Evolutionary conservation across 1,140 invertebrate species (phyloP).

Genomic region (Drosophila baimaii): DNA sequence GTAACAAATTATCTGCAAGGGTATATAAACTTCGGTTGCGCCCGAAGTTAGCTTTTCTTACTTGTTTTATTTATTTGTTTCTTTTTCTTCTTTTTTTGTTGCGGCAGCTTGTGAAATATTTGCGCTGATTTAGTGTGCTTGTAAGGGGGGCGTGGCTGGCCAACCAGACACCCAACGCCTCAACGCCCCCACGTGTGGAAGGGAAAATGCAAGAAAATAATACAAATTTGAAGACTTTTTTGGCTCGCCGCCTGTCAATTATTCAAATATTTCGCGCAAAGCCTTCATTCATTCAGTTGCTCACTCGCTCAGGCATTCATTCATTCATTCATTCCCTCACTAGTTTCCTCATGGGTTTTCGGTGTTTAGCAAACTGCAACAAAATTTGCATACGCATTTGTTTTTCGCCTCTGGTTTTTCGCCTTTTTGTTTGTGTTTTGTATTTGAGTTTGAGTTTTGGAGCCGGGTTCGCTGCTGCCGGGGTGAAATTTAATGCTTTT

Average conservation of each 20-base stretch:
- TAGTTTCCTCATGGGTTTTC: slow-evolving; percentile 49
- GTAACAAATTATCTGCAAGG: no score
- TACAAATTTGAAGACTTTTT: slow-evolving; percentile 54
- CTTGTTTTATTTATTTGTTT: slow-evolving; percentile 8
- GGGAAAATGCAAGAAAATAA: slow-evolving; percentile 20
- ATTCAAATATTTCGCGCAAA: slow-evolving; percentile 61
- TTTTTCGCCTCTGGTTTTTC: slow-evolving; percentile 22
- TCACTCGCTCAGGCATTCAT: slow-evolving; percentile 32
- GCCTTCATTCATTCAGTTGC: slow-evolving; percentile 24
- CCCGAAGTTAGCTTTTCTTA: no score
- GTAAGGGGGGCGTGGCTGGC: not conserved
- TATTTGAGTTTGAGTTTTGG: slow-evolving; percentile 10
- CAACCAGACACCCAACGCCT: slow-evolving; percentile 1
- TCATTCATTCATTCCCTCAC: slow-evolving; percentile 35
- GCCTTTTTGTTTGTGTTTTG: not conserved
- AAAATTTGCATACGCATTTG: slow-evolving; percentile 70
- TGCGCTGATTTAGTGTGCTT: slow-evolving; percentile 31
- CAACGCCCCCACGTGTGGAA: slow-evolving; percentile 39
- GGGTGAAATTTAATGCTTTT: slow-evolving; percentile 44
- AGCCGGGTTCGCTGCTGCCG: slow-evolving; percentile 4
- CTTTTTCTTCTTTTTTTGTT: slow-evolving; percentile 2
- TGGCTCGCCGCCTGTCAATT: slow-evolving; percentile 57
- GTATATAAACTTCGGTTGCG: no score
- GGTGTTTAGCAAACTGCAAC: slow-evolving; percentile 25
- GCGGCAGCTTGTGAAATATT: slow-evolving; percentile 42